phyloP scores from a whole-genome alignment of 2,797 vertebrate species.

The Enteromius radiatus region DNA sequence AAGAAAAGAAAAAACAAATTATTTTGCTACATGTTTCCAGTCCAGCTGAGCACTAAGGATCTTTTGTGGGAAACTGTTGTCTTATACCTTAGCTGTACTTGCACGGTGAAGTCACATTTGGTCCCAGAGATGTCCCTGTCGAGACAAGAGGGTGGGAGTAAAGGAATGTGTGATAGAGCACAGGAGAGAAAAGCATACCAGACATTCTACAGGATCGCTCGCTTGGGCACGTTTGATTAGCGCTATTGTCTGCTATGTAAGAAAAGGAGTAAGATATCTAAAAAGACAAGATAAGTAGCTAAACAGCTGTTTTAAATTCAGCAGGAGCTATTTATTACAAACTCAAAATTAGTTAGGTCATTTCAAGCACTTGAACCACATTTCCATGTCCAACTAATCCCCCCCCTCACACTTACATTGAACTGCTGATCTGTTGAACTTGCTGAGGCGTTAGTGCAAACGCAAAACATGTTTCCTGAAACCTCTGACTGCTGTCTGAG shows the following conservation, averaged over 20 bases:
- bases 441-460: conserved; percentile 98
- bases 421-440: conserved; percentile 98
- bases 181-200: conserved; percentile 42
- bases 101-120: conserved; percentile 99
- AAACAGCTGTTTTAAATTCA: conserved; percentile 15
- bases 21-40: background rate
- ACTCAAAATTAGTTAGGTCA: background rate
- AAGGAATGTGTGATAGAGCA: conserved; percentile 25
- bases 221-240: conserved; percentile 34
- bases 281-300: background rate
- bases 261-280: background rate
- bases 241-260: conserved; percentile 14
- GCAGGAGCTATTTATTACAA: background rate
- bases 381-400: conserved; percentile 1
- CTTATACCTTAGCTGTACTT: conserved; percentile 95
- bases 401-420: conserved; percentile 86
- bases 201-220: conserved; percentile 34
- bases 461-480: conserved; percentile 98
- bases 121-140: conserved; percentile 98
- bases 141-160: conserved; percentile 41
- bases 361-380: conserved; percentile 21
- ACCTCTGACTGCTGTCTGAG: conserved; percentile 95
- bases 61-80: background rate
- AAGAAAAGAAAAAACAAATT: background rate
- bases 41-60: background rate